phyloP scores from a whole-genome alignment of 1,140 invertebrate species.

The Drosophila navojoa region DNA sequence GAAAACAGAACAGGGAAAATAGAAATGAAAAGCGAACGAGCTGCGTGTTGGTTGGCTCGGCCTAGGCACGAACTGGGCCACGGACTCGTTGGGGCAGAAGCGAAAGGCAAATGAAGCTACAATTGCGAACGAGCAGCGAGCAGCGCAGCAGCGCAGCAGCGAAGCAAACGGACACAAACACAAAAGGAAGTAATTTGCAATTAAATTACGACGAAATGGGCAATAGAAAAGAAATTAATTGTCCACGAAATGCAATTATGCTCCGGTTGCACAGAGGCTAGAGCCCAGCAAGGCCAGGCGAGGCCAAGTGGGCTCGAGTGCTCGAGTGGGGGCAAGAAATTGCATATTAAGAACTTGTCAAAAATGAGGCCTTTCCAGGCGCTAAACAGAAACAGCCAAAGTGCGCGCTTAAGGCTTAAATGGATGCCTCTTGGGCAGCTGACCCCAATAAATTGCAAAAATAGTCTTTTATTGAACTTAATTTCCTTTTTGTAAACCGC shows the following conservation, averaged over 20 bases:
- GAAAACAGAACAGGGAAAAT: too few relatives aligned
- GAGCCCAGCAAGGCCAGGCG: conserved; percentile 15
- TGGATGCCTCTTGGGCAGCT: not conserved
- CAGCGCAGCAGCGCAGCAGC: not conserved
- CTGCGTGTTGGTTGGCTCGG: conserved; percentile 19
- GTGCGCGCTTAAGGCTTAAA: conserved; percentile 28
- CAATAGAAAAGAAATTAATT: conserved; percentile 84
- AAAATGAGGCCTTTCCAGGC: conserved; percentile 53
- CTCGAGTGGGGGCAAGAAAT: conserved; percentile 47
- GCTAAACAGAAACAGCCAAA: conserved; percentile 20
- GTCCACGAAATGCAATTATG: conserved; percentile 84
- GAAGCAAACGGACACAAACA: conserved; percentile 44
- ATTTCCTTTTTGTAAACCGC: conserved; percentile 75
- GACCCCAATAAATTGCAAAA: conserved; percentile 72
- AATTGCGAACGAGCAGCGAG: conserved; percentile 51
- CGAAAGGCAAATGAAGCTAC: conserved; percentile 77
- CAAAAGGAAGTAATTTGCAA: conserved; percentile 84
- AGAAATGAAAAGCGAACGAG: not conserved
- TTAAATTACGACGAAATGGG: conserved; percentile 84
- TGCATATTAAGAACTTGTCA: conserved; percentile 75
- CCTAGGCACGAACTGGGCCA: conserved; percentile 35
- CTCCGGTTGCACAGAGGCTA: conserved; percentile 60
- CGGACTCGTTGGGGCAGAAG: conserved; percentile 37
- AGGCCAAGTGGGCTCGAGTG: conserved; percentile 7
- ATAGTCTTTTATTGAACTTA: conserved; percentile 78